Base-by-base conservation (phyloP, 2,888 invertebrate genomes). In the Calliphora vomitoria region DNA sequence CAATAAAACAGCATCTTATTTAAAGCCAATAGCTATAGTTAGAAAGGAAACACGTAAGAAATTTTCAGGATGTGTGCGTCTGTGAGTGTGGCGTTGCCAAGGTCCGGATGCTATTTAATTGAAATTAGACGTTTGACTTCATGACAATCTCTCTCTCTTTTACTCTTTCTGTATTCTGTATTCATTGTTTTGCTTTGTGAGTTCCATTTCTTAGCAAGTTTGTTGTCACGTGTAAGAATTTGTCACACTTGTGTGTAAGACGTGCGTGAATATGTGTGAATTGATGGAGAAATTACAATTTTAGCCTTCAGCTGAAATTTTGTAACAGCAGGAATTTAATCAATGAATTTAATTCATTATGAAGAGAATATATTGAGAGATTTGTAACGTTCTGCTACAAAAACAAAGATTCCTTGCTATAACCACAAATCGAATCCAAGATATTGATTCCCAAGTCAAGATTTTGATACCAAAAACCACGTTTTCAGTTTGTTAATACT, bases 201-300 rank as follows among this genome's bases (percentile, higher is more conserved):
- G n/a, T 50, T 50, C n/a, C n/a, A 13, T 20, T 31, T 8, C 8
- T 8, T 8, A 20, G 20, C 8, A 38, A 58, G 72, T 72, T 72
- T 64, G 20, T 38, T 64, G 64, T 41, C 76, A 64, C 64, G 64
- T 75, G 31, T 62, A 6, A 1, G 18, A 60, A 75, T 62, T 75
- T 75, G 75, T 75, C 60, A 62, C 75, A 75, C 64, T 64, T 76
- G 20, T 64, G 35, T 53, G 18, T 31, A 10, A 58, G 44, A 58
- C n/a, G 50, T 64, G 50, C 50, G 75, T 64, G 11, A 31, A 18
- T 47, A 60, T 13, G 53, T 53, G 58, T 25, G 10, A 18, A 18
- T 18, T 18, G 11, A 44, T 13, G 38, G 5, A 44, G 41, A 44
- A 44, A 18, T 5, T 20, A 13, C 20, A 44, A 38, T 64, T 64